These are phyloP conservation scores for Dermochelys coriacea DNA, from an alignment of 2,797 vertebrate species.

Conservation along the genomic window DNA sequence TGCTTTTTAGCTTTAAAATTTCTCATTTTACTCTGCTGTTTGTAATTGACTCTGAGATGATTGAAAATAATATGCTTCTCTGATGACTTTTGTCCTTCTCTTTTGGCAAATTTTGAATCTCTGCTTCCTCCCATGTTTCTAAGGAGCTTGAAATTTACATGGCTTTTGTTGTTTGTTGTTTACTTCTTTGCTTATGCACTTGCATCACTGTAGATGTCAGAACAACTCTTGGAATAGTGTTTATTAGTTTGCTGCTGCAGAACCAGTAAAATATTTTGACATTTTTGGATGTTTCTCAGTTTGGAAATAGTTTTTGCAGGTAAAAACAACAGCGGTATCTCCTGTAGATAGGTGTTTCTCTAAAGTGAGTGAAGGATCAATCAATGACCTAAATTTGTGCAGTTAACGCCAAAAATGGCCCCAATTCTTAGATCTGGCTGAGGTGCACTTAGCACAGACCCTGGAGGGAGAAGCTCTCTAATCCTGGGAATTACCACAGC, in stretches of 20 bases:
- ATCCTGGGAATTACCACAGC: neutral
- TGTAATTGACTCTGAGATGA: neutral
- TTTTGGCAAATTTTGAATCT: neutral
- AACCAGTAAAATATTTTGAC: accelerated
- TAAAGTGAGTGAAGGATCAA: neutral
- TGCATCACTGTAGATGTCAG: neutral
- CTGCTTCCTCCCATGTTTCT: neutral
- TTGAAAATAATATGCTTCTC: neutral
- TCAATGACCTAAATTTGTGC: neutral
- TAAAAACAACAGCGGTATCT: neutral
- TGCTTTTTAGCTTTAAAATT: neutral
- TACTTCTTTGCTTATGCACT: neutral
- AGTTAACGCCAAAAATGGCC: neutral
- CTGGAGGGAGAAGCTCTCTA: neutral
- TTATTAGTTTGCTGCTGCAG: neutral
- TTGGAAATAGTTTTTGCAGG: neutral
- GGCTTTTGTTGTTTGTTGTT: conserved; percentile 1
- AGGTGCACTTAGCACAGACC: neutral
- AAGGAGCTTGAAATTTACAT: neutral
- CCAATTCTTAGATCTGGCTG: neutral
- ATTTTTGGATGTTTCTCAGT: neutral
- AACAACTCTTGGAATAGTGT: neutral
- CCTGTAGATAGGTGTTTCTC: neutral
- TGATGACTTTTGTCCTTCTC: neutral
- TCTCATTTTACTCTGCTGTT: neutral